Conservation (phyloP, 2,797 vertebrate genomes). For the Characodon lateralis region DNA sequence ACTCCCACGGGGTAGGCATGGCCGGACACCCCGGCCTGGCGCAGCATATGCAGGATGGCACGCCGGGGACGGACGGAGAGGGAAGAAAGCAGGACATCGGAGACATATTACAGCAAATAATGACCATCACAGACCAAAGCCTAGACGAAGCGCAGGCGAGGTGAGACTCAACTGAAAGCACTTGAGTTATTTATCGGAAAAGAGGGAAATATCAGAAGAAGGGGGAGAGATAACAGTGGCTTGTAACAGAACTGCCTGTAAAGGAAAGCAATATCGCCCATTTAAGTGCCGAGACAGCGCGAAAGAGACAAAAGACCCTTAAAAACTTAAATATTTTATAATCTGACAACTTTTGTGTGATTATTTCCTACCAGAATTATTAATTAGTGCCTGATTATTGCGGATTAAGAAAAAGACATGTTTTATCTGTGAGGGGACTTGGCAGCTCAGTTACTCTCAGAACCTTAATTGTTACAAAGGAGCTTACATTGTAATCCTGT, state of each 20-base stretch:
- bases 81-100: constrained; percentile 98
- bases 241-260: constrained; percentile 40
- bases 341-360: constrained; percentile 42
- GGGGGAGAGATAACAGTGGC: constrained; percentile 38
- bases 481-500: constrained; percentile 65
- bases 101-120: constrained; percentile 99
- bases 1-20: constrained; percentile 97
- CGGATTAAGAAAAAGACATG: constrained; percentile 7
- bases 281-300: constrained; percentile 47
- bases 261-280: constrained; percentile 67
- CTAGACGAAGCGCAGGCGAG: constrained; percentile 98
- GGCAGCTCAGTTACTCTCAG: constrained; percentile 51
- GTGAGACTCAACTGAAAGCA: constrained; percentile 74
- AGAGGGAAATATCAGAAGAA: constrained; percentile 32
- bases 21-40: constrained; percentile 96
- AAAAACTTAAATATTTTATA: constrained; percentile 55
- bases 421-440: constrained; percentile 39
- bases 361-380: constrained; percentile 10
- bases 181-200: constrained; percentile 32
- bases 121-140: constrained; percentile 99
- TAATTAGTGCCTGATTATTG: constrained; percentile 11
- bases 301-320: constrained; percentile 23
- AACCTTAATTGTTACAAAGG: constrained; percentile 56
- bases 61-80: constrained; percentile 91
- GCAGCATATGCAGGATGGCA: constrained; percentile 97